These are phyloP conservation scores for Eptesicus fuscus DNA, from an alignment of 2,113 vertebrate species.

Conservation along the genomic window DNA sequence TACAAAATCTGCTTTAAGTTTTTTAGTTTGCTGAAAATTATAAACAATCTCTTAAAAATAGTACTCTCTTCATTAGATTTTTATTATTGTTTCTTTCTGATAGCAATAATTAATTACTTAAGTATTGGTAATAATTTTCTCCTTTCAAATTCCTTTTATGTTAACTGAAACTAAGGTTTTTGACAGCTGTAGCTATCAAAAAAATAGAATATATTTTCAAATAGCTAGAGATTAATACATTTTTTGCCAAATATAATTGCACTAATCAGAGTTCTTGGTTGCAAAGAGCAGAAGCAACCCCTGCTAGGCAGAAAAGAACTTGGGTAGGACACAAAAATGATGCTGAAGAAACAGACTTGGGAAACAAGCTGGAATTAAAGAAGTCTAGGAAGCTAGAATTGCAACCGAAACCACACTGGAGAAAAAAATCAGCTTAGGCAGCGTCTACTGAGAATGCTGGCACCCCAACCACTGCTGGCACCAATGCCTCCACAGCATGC, in stretches of 20 bases:
- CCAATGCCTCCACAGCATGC: neutral
- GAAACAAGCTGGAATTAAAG: neutral
- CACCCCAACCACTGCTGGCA: too few species aligned
- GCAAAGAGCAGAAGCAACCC: neutral
- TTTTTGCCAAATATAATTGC: neutral
- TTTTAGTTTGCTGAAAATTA: neutral
- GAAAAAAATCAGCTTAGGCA: neutral
- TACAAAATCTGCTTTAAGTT: neutral
- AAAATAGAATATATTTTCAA: neutral
- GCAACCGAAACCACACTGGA: neutral
- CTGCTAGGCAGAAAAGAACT: conserved; percentile 1
- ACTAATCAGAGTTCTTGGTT: neutral
- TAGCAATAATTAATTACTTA: neutral
- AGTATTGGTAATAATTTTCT: neutral
- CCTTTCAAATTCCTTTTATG: neutral
- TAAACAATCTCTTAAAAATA: neutral
- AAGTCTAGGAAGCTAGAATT: neutral
- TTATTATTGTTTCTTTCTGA: conserved; percentile 16
- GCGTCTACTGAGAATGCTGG: neutral
- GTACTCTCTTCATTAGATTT: neutral
- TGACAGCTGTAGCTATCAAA: neutral
- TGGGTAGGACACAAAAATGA: neutral
- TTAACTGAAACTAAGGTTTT: neutral
- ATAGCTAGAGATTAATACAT: neutral
- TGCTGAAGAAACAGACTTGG: neutral